Percentiles rank a stretch among this genome's conserved stretches.
These are phyloP conservation scores for Galeopterus variegatus DNA, from an alignment of 2,113 vertebrate genomes.

Conservation along the genomic window DNA sequence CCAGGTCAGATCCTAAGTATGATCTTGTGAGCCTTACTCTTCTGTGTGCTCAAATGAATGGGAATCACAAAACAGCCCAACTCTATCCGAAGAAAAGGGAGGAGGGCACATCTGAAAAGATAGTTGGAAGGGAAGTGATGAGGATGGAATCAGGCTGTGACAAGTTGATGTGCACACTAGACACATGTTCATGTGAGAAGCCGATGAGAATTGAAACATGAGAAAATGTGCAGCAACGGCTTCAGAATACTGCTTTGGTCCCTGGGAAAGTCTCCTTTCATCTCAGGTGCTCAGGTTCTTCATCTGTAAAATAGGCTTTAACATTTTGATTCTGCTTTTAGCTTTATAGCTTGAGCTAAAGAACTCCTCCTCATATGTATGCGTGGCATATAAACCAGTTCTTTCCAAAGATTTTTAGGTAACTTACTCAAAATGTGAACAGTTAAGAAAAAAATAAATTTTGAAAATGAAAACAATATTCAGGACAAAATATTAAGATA, in stretches of 20 bases:
- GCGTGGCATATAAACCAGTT: background rate
- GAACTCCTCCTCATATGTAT: rapidly evolving
- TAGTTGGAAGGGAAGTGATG: background rate
- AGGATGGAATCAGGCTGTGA: background rate
- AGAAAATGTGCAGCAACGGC: background rate
- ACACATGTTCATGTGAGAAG: background rate
- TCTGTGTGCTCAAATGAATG: background rate
- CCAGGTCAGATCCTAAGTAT: rapidly evolving
- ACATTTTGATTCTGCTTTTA: background rate
- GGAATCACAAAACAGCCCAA: background rate
- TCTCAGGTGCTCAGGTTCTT: background rate
- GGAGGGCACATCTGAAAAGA: background rate
- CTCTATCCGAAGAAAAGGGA: background rate
- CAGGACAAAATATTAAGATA: background rate
- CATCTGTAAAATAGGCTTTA: background rate
- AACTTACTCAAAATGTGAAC: background rate
- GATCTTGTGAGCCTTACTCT: background rate
- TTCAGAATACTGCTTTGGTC: background rate
- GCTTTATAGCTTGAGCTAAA: background rate
- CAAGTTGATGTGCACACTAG: rapidly evolving
- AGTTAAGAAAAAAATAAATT: background rate
- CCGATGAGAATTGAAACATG: background rate
- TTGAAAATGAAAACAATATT: background rate
- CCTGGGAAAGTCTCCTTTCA: background rate
- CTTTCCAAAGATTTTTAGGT: background rate